These are phyloP conservation scores for Synaphobranchus kaupii DNA, from an alignment of 2,797 vertebrate genomes.

Conservation along the genomic window DNA sequence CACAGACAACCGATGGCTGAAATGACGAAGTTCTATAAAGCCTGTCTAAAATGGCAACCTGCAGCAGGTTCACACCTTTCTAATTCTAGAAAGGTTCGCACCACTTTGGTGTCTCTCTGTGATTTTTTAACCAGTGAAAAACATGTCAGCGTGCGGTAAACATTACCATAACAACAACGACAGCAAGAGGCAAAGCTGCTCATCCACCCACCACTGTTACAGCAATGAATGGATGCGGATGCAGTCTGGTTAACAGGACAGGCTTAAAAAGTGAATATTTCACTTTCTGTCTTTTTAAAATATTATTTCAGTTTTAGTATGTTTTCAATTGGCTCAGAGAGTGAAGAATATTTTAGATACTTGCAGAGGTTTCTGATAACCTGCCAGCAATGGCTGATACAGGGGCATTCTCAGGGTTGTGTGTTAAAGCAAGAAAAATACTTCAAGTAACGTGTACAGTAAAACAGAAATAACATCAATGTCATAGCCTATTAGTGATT, in stretches of 20 bases:
- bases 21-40: conserved; percentile 40
- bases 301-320: neutral
- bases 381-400: neutral
- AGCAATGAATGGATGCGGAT: no score
- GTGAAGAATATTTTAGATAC: neutral
- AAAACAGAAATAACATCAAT: no score
- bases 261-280: neutral
- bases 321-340: neutral
- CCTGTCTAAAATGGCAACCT: neutral
- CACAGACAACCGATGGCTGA: conserved; percentile 33
- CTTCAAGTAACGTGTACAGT: no score
- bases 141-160: neutral
- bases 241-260: neutral
- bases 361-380: neutral
- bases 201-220: no score
- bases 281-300: neutral
- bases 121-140: neutral
- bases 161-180: neutral
- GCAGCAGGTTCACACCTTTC: neutral
- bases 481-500: no score
- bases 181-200: neutral
- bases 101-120: neutral
- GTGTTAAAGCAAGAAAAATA: neutral
- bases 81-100: neutral
- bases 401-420: neutral